phyloP scores from a whole-genome alignment of 2,113 vertebrate genomes.

The Montifringilla adamsi region DNA sequence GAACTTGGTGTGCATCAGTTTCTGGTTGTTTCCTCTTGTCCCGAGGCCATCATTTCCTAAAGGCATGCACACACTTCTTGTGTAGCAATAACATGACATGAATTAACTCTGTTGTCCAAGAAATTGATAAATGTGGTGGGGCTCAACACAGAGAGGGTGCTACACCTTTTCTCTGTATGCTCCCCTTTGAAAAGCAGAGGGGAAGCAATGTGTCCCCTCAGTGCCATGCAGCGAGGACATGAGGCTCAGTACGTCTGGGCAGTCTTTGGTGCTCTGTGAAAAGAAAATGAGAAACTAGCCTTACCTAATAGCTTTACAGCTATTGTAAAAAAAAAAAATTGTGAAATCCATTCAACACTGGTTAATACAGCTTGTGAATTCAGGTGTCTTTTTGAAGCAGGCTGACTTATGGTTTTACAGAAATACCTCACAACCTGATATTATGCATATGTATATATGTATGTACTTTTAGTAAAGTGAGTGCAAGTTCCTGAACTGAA shows the following conservation, averaged over 20 bases:
- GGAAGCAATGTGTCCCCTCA: neutral
- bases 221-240: accelerated
- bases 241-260: too few relatives aligned
- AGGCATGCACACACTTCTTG: neutral
- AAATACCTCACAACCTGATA: neutral
- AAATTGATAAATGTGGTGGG: too few relatives aligned
- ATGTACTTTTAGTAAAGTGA: neutral
- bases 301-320: too few relatives aligned
- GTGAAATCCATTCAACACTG: neutral
- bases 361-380: neutral
- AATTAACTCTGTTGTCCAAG: neutral
- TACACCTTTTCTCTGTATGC: neutral
- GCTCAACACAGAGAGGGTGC: neutral
- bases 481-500: neutral
- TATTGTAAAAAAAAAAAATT: neutral
- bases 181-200: neutral
- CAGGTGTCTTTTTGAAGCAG: neutral
- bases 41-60: neutral
- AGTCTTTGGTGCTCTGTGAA: neutral
- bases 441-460: accelerated
- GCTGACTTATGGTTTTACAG: neutral
- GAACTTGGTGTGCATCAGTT: neutral
- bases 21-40: neutral
- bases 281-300: neutral
- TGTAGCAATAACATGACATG: too few relatives aligned